Evolutionary conservation across 1,140 invertebrate genomes (phyloP), one percentile per base, ranked within the genome.

Genomic region (Zaprionus africanus): DNA sequence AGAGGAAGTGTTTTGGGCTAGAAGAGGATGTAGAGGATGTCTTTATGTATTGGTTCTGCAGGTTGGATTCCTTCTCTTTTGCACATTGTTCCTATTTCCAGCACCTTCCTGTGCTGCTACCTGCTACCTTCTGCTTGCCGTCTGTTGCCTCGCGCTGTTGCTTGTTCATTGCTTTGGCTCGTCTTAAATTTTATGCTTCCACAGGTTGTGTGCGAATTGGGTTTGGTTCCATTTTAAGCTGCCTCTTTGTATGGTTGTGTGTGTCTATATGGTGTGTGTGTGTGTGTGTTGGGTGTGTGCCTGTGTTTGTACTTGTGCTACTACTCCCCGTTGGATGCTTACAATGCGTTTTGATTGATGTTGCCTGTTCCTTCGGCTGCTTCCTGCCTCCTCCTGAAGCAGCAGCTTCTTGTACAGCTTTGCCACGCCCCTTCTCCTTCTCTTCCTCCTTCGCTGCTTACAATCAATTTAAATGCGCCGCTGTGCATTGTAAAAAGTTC

Each of bases 391-490:
- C 65, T 57, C 26, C 36, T 28, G 15, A 19, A 46, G 38, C 41
- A 12, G 15, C 41, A 15, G 17, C 58, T 36, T 15, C 54, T 78
- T 78, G 53, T 51, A 51, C 19, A 51, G 19, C 41, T 46, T 46
- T n/a, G 41, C n/a, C 41, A 46, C 6, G 41, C 41, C 41, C 41
- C 41, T 41, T 0, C 17, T 12, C 4, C 46, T 24, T 9, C 19
- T 5, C 11, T 2, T 19, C 17, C 17, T 49, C 28, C 26, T 31
- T 19, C 36, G 22, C 49, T 64, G 54, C 82, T 81, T 73, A 84
- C 85, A 88, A 88, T 88, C 84, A 88, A 88, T 88, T 88, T 88
- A 88, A 88, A 88, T 88, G 85, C 72, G 84, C 84, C 85, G 82
- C 71, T 76, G 84, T 88, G 84, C 84, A 90, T 90, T 90, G 85